phyloP scores from a whole-genome alignment of 37 sponge, comb jelly and placozoan species.

The Beroe ovata region DNA sequence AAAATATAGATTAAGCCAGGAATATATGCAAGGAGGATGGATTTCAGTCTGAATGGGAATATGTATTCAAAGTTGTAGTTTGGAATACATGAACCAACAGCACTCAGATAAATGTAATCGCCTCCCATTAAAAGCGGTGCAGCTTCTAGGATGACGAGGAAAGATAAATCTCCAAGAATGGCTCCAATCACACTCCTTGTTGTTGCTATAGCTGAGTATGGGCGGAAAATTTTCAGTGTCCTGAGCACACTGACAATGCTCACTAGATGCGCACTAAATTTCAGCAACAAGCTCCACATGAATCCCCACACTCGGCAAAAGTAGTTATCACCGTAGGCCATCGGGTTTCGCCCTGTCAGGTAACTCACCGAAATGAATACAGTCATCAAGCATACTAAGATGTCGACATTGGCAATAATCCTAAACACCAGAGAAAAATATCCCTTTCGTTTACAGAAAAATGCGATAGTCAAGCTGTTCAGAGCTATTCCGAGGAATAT shows the following conservation, averaged over 20 bases:
- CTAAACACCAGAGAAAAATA: not conserved
- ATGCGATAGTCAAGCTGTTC: not conserved
- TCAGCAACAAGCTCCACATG: not conserved
- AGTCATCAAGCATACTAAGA: not conserved
- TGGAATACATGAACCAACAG: not conserved
- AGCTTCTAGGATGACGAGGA: not conserved
- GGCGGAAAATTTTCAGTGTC: not conserved
- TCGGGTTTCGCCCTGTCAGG: not conserved
- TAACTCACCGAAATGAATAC: not conserved
- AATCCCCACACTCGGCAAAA: constrained; percentile 10
- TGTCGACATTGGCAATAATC: not conserved
- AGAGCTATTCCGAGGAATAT: not conserved
- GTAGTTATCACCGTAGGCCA: not conserved
- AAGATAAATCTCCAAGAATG: not conserved
- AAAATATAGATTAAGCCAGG: not conserved
- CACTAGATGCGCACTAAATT: not conserved
- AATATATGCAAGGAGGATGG: not conserved
- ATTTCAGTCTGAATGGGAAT: not conserved
- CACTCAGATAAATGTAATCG: not conserved
- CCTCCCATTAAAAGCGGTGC: not conserved
- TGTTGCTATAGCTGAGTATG: not conserved
- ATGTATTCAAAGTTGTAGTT: not conserved
- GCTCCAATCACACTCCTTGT: not conserved
- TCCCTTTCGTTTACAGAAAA: not conserved
- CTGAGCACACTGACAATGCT: not conserved